Base-by-base conservation (phyloP, 2,113 vertebrate genomes). In the Zingel zingel region DNA sequence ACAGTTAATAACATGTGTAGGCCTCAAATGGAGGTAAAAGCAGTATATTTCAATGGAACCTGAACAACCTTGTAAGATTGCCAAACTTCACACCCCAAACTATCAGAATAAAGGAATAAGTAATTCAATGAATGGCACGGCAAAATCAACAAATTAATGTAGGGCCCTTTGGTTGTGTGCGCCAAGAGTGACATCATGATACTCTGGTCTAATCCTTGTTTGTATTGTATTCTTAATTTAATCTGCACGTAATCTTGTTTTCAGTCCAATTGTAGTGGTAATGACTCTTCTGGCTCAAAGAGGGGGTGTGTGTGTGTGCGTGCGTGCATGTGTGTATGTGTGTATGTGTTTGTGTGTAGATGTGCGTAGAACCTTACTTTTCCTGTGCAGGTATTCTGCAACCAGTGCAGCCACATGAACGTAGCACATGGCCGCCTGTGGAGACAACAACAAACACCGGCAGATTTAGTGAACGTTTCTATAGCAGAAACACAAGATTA, bases 401-500 rank as follows among this genome's bases (percentile, higher is more conserved):
- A 99, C 96, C 0, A 99, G 94, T 0, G 98, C 98, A 71, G 98
- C 97, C 47, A 99, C 96, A 0, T 99, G 98, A 82, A 99, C 94
- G 0, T 97, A 97, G 79, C 98, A 99, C 98, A 99, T 99, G 33
- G 98, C 98, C 62, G 97, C 97, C 98, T 99, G 92, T 39, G 30
- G 84, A 92, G 33, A 93, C 78, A 91, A 74, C 25, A 61, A 73
- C 27, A 63, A 27, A 58, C 21, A 67, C 0, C 16, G 58, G 10
- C 6, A 23, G 30, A 50, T 11, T 72, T 6, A 63, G n/a, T 72
- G 18, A 53, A n/a, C 0, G 5, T 27, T 27, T 30, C n/a, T 30
- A 1, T 0, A 13, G 1, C 10, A 51, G 33, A 45, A 11, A 33
- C 50, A 54, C 57, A 57, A 12, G 36, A 39, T 6, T 6, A 33